Evolutionary conservation across 2,888 invertebrate genomes (phyloP).

Genomic region (Hirudinaria manillensis): DNA sequence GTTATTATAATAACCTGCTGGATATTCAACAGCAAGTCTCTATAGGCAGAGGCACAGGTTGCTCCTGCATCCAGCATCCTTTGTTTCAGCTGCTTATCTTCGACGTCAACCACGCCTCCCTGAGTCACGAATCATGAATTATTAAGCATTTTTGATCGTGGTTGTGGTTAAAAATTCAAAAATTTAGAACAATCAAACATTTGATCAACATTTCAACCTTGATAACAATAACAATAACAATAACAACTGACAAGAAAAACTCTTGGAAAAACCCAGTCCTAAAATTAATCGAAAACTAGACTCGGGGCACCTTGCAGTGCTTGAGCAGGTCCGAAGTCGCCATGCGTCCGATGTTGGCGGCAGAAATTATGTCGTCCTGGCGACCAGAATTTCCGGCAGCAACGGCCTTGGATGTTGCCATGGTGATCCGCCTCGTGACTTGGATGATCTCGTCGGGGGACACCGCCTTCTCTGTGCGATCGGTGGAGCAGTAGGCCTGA

Average conservation of each 20-base stretch:
- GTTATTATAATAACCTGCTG: slow-evolving; percentile 41
- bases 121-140: slow-evolving; percentile 40
- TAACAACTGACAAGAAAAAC: neutral
- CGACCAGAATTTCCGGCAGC: slow-evolving; percentile 84
- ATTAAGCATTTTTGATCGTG: neutral
- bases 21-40: slow-evolving; percentile 69
- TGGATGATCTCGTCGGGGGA: slow-evolving; percentile 88
- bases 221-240: neutral
- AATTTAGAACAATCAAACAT: neutral
- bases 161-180: neutral
- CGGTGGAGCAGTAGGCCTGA: slow-evolving; percentile 54
- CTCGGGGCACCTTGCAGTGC: slow-evolving; percentile 67
- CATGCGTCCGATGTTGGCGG: slow-evolving; percentile 86
- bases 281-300: neutral
- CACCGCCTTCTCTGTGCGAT: slow-evolving; percentile 60
- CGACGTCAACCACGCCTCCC: slow-evolving; percentile 66
- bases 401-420: slow-evolving; percentile 86
- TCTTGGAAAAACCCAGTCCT: neutral
- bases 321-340: slow-evolving; percentile 86
- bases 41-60: slow-evolving; percentile 76
- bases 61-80: slow-evolving; percentile 76
- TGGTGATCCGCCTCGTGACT: slow-evolving; percentile 85
- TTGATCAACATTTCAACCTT: no score
- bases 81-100: slow-evolving; percentile 69
- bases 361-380: slow-evolving; percentile 89